Base-by-base conservation (phyloP, 2,113 vertebrate genomes). In the Periophthalmodon schlosseri region DNA sequence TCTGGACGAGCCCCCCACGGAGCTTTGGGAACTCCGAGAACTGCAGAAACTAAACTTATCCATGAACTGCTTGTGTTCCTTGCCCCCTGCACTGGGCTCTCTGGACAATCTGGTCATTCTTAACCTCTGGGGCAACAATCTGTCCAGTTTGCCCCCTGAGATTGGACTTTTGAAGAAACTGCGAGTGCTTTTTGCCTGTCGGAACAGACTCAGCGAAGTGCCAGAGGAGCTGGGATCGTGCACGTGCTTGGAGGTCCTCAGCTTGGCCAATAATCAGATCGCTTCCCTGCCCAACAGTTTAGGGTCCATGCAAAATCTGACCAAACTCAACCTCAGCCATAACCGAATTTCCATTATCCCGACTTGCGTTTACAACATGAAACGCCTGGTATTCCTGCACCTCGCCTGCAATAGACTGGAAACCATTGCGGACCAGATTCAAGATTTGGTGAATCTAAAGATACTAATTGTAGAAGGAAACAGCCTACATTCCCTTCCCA, bases 11-110 rank as follows among this genome's bases (percentile, higher is more conserved):
- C 66, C 91, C 0, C 98, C 98, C 0, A 87, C 92, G 6, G 96
- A 96, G 75, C 81, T 98, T 61, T 99, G 96, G 96, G 94, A 96
- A 74, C 91, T 99, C 77, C 73, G 91, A 0, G 96, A 98, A 76
- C 90, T 99, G 58, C 95, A 97, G 88, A 99, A 97, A 75, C 94
- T 99, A 76, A 99, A 98, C 77, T 89, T 99, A 76, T 98, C 97
- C 24, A 93, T 93, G 76, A 99, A 99, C 81, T 93, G 89, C 24
- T 88, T 99, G 68, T 74, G 86, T 58, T 63, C 72, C 4, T 89
- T 99, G 61, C 95, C 96, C 1, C 87, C 97, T 0, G 89, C 91
- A 0, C 83, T 98, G 77, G 95, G 94, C 0, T 92, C 89, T 44
- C 89, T 99, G 77, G 93, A 95, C 69, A 95, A 94, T 79, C 91